Base-by-base conservation (phyloP, 2,797 vertebrate species). In the Antennarius maculatus region DNA sequence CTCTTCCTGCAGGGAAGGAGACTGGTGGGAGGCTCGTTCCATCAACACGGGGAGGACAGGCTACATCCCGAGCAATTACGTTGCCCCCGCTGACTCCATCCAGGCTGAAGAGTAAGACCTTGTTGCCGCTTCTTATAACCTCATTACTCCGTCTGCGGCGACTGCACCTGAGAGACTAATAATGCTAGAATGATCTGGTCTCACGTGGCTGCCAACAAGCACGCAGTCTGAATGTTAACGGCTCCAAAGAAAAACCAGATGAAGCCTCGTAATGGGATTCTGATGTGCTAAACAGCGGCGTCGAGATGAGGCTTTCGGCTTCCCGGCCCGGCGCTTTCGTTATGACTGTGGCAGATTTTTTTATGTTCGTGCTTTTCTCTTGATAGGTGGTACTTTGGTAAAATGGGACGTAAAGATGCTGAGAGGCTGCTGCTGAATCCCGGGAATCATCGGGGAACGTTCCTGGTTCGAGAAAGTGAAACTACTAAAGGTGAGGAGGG, bases 1-100 rank as follows among this genome's bases (percentile, higher is more conserved):
- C 37, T 81, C 51, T 34, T 59, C 52, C 55, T 73, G 59, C 82
- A 98, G 97, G 77, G 97, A 98, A 90, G 97, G 97, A 84, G 97
- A 98, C 90, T 98, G 97, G 97, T 98, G 97, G 97, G 97, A 98
- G 93, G 97, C 97, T 58, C 93, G 95, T 88, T 98, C 96, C 83
- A 97, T 98, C 88, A 97, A 95, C 86, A 97, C 96, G 0, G 97
- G 96, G 86, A 96, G 95, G 90, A 97, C 94, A 39, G 97, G 97
- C 80, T 98, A 98, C 88, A 98, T 98, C 88, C 97, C 97, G 39
- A 98, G 97, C 88, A 98, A 98, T 92, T 98, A 98, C 0, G 96
- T 98, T 83, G 97, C 97, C 76, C 97, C 97, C 54, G 97, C 97
- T 51, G 97, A 98, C 89, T 98, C 97, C 79, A 98, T 98, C 89